Base-by-base conservation (phyloP, 2,797 vertebrate species). In the Paedocypris micromegethes region DNA sequence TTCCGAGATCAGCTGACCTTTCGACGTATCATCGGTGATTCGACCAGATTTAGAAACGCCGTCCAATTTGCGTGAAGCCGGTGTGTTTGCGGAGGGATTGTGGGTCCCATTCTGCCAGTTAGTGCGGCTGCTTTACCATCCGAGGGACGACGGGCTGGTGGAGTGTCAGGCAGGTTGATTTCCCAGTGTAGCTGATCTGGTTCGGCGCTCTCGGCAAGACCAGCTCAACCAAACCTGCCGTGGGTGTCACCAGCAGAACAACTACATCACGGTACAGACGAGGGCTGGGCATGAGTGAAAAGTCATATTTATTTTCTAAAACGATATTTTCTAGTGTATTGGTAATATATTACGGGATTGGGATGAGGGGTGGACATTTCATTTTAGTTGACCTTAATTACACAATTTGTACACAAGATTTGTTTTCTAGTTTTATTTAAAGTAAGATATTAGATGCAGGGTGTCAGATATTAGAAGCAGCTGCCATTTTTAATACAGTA, bases 201-300 rank as follows among this genome's bases (percentile, higher is more conserved):
- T 57, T 56, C 53, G 23, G 49, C 1, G 4, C 9, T 57, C 44
- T 48, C 53, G 48, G 39, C 49, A 8, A 57, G 45, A 42, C 64
- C 53, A 56, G 45, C 64, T 56, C n/a, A 48, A 23, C 43, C 52
- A 47, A 4, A 9, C 56, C 64, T 55, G 64, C 53, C 64, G 48
- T 56, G 64, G 57, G 57, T 55, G 38, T 66, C 52, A 48, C n/a
- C 64, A 23, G 53, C 9, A 56, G 6, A 47, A 40, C 47, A 37
- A 8, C 6, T 56, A 40, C 42, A 47, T 56, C 42, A 7, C 5
- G 37, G 44, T 8, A 9, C 3, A 37, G 43, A 45, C 3, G 1
- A 38, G 56, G 37, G 45, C 9, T n/a, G 41, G 38, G 59, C 23
- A 23, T 1, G 23, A 23, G 23, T 23, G 23, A 23, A 23, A 23